A percentile compares a stretch with the other conserved stretches of the same genome.
phyloP scores from a whole-genome alignment of 2,113 vertebrate species.

The Isichthys henryi region DNA sequence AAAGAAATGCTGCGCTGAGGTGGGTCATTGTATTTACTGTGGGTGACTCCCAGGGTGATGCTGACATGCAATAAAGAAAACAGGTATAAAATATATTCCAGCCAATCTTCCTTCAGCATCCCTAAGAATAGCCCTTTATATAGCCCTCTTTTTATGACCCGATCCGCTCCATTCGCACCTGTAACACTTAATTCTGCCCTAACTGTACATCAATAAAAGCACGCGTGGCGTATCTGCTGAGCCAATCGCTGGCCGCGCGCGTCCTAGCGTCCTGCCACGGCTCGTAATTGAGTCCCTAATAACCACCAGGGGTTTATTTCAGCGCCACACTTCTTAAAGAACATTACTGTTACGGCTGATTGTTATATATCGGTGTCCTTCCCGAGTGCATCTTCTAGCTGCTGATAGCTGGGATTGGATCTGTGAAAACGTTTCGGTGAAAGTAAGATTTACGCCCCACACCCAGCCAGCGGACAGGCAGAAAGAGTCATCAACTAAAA shows the following conservation, averaged over 20 bases:
- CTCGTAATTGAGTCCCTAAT: not conserved
- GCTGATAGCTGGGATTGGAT: not conserved
- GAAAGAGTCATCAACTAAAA: not conserved
- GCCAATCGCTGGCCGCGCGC: not conserved
- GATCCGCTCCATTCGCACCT: not conserved
- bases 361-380: not conserved
- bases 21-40: not conserved
- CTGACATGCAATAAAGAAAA: conserved; percentile 6
- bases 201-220: conserved; percentile 6
- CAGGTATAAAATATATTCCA: not conserved
- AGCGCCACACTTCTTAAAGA: not conserved
- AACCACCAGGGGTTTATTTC: not conserved
- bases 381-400: not conserved
- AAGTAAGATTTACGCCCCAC: not conserved
- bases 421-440: not conserved
- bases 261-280: not conserved
- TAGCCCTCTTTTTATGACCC: not conserved
- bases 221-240: not conserved
- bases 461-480: not conserved
- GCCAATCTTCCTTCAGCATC: not conserved
- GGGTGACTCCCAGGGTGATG: not conserved
- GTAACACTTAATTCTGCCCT: not conserved
- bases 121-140: not conserved
- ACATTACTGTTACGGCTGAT: not conserved
- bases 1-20: not conserved